Base-by-base conservation (phyloP, 2,888 invertebrate species). In the Tyria jacobaeae region DNA sequence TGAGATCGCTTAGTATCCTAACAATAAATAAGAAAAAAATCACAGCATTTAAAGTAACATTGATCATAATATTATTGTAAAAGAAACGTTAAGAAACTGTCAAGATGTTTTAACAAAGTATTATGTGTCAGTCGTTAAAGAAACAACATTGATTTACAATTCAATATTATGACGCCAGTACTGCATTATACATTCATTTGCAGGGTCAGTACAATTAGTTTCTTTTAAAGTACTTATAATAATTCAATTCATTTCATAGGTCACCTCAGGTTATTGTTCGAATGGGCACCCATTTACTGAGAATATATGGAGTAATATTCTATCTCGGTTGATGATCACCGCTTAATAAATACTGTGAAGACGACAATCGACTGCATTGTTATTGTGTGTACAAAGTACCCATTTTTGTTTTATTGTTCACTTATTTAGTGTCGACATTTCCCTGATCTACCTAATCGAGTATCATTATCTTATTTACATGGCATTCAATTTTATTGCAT, bases 1-100 rank as follows among this genome's bases (percentile, higher is more conserved):
- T 54, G 9, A 27, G n/a, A 58, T 24, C 60, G 49, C 27, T 53
- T 25, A 39, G 55, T 64, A 64, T 66, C 65, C 67, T 67, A 75
- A 75, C 70, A 60, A 66, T 59, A 50, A 6, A 15, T 47, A 12
- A 58, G 24, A 61, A 57, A 62, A 27, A 60, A 25, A 61, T 56
- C 21, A 59, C 37, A 21, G 56, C 24, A 59, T 34, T 50, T 57
- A 57, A 60, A 62, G 57, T 27, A n/a, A 27, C 7, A 50, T 37
- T 59, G 27, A 56, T n/a, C 31, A 57, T 50, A 34, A 21, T 51
- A 50, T 34, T 31, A 10, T 14, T 21, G 41, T 51, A 39, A 39
- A 15, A 44, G 34, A 53, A 57, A 56, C 56, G 39, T 52, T 15
- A 39, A 49, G 54, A 41, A 53, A 41, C 15, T 59, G 52, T 44